These are phyloP conservation scores for Coregonus suidteri DNA, from an alignment of 2,797 vertebrate genomes.

Conservation along the genomic window DNA sequence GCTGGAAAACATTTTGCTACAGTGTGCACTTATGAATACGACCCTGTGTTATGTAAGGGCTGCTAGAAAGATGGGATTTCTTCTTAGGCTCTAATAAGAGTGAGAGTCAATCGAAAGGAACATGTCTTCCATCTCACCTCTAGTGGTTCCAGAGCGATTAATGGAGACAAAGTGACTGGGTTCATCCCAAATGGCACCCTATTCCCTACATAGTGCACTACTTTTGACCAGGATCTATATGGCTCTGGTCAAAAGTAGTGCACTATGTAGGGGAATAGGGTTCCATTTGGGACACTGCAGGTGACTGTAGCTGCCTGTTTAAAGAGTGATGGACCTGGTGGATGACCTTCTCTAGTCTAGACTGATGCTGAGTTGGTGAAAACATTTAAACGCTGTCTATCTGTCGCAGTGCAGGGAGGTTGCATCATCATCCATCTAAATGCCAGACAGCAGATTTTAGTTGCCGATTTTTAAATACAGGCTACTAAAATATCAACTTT, in stretches of 20 bases:
- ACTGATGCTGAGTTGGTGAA: constrained; percentile 52
- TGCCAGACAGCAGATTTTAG: constrained; percentile 11
- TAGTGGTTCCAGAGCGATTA: constrained; percentile 39
- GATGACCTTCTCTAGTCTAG: constrained; percentile 63
- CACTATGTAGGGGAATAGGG: too few relatives aligned
- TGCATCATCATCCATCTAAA: constrained; percentile 35
- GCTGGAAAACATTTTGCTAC: too few relatives aligned
- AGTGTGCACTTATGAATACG: too few relatives aligned
- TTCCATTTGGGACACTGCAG: too few relatives aligned
- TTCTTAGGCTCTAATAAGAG: background rate
- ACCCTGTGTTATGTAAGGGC: background rate
- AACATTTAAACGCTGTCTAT: constrained; percentile 29
- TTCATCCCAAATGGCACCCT: background rate
- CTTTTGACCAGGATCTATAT: background rate
- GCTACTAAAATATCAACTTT: background rate
- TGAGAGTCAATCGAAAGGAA: constrained; percentile 22
- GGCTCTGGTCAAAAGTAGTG: too few relatives aligned
- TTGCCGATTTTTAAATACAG: background rate
- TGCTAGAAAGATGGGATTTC: background rate
- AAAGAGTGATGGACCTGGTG: constrained; percentile 53
- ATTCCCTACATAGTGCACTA: background rate
- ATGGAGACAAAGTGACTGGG: constrained; percentile 50
- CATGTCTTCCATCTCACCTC: constrained; percentile 42
- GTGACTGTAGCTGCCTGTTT: constrained; percentile 46
- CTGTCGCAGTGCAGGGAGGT: background rate